Evolutionary conservation across 2,888 invertebrate species (phyloP), one percentile per base, ranked within the genome.

Genomic region (Camptogramma bilineatum): DNA sequence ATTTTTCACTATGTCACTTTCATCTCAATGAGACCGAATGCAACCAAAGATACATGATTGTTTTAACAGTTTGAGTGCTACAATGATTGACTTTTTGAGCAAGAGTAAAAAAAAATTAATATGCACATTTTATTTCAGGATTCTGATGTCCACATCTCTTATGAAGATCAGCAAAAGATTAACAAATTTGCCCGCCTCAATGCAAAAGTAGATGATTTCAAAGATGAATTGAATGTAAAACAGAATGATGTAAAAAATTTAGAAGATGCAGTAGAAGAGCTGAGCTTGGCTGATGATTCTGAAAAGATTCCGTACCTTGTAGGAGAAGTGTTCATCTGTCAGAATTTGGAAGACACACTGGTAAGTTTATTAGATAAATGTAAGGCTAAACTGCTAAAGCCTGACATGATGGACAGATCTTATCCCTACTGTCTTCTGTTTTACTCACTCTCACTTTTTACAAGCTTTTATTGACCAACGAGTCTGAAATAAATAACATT

Each of bases 91-190:
- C n/a, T n/a, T n/a, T n/a, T n/a, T n/a, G n/a, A n/a, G n/a, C n/a
- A n/a, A n/a, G n/a, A 10, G 0, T 13, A 39, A 39, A 13, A 13
- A 39, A 39, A 39, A 2, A 21, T 21, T 21, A 28, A 0, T 13
- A 13, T 13, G 3, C 3, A 13, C 13, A 13, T 4, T 39, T 39
- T 18, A 16, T 84, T 81, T 69, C 77, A 96, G 96, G 97, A 98
- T 81, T 96, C 96, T 53, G 98, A 98, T 93, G 97, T 98, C 65
- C 97, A 98, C 85, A 98, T 99, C 76, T 97, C 98, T 0, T 97
- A 95, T 81, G 99, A 98, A 86, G 99, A 99, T 92, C 99, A 99
- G 89, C 97, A 98, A 82, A 98, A 98, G 92, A 99, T 99, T 70
- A 99, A 99, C 88, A 96, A 96, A 85, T 99, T 99, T 90, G 99